Conservation (phyloP, 2,113 vertebrate species). For the Triplophysa dalaica region DNA sequence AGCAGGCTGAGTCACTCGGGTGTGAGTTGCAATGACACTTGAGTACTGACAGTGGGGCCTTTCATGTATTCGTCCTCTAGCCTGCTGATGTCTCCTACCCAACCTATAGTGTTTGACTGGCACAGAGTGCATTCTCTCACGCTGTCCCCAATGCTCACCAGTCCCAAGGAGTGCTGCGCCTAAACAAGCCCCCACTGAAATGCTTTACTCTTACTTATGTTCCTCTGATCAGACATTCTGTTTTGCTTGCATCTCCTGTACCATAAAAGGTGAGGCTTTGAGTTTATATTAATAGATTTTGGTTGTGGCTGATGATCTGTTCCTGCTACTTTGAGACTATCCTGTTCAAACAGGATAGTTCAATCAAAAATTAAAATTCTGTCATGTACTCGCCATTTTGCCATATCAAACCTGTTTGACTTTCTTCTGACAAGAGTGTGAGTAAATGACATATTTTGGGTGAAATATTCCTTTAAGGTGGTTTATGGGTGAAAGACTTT, state of each 20-base stretch:
- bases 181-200: conserved; percentile 51
- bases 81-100: conserved; percentile 50
- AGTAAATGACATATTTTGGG: too few relatives aligned
- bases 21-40: conserved; percentile 33
- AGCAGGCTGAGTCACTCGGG: conserved; percentile 43
- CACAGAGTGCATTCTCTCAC: conserved; percentile 57
- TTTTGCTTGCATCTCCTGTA: conserved; percentile 27
- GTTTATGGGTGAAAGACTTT: neutral
- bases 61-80: conserved; percentile 60
- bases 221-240: conserved; percentile 47
- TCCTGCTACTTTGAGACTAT: too few relatives aligned
- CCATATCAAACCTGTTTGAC: too few relatives aligned
- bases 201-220: conserved; percentile 42
- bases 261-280: conserved; percentile 59
- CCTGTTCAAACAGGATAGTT: too few relatives aligned
- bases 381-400: too few relatives aligned
- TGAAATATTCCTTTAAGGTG: too few relatives aligned
- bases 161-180: conserved; percentile 59
- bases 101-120: conserved; percentile 62
- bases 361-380: too few relatives aligned
- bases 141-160: conserved; percentile 61
- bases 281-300: neutral
- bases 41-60: conserved; percentile 55
- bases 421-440: too few relatives aligned
- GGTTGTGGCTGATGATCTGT: neutral